Percentiles rank a stretch among this genome's conserved stretches.
phyloP scores from a whole-genome alignment of 2,888 invertebrate genomes.

The Sthenelais limicola region DNA sequence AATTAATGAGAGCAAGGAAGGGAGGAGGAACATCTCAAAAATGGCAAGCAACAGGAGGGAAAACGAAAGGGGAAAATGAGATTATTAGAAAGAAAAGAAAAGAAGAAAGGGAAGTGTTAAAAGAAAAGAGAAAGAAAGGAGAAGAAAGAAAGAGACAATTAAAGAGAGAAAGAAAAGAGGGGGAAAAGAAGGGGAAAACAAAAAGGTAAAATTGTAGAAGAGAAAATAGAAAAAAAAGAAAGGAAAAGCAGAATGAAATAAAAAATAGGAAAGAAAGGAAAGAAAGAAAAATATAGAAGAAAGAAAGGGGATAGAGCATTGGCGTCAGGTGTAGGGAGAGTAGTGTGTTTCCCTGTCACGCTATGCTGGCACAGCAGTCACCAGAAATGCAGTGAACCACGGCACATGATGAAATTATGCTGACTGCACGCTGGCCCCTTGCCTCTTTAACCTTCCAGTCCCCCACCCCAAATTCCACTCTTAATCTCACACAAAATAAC shows the following conservation, averaged over 20 bases:
- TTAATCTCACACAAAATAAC: too few species aligned
- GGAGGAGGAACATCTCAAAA: neutral
- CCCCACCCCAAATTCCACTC: too few species aligned
- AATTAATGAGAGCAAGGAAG: neutral
- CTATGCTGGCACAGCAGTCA: too few species aligned
- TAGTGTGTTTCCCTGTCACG: too few species aligned
- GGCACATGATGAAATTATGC: too few species aligned
- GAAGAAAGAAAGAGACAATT: neutral
- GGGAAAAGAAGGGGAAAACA: constrained; percentile 2
- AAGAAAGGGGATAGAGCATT: neutral
- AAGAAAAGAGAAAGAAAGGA: neutral
- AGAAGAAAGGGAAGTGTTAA: neutral
- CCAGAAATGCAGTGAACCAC: too few species aligned
- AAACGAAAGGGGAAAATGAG: neutral
- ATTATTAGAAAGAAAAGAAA: neutral
- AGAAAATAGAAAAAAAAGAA: too few species aligned
- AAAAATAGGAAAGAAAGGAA: neutral
- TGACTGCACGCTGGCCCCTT: too few species aligned
- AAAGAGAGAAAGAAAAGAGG: neutral
- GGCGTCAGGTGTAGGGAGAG: neutral
- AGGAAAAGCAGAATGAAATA: neutral
- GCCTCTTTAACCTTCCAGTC: too few species aligned
- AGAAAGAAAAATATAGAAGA: neutral
- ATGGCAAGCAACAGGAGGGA: neutral
- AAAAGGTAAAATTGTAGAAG: too few species aligned